Evolutionary conservation across 2,113 vertebrate species (phyloP), one percentile per base, ranked within the genome.

Genomic region (Apus apus): DNA sequence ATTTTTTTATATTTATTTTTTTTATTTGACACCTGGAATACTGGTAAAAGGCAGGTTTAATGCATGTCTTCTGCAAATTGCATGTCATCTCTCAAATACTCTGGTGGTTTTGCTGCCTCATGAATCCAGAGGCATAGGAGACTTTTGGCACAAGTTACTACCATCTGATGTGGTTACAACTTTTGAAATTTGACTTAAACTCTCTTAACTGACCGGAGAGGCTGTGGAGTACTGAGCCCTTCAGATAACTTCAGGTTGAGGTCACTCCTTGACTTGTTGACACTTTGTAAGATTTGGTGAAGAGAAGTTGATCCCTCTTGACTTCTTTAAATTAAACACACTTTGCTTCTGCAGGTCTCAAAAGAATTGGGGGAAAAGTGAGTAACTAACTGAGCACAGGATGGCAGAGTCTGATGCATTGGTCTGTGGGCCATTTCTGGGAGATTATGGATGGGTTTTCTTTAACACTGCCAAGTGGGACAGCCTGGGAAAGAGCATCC

Each of bases 221-320:
- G 43, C 79, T 92, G 56, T 84, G 56, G 72, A 81, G 43, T 48
- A 16, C 5, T 16, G 25, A 72, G 20, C 48, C 57, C 61, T 91
- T 80, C 58, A 80, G 46, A 46, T 66, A 90, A 73, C n/a, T 53
- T 58, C 5, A 30, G 25, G 5, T 0, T 56, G 53, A 62, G 83
- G 43, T 84, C 48, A 23, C 43, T 83, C 46, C 85, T 94, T 51
- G 34, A 13, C 60, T 71, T 88, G 34, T 71, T 88, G 79, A 71
- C 46, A n/a, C 40, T 86, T 79, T 27, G 51, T 95, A 81, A 81
- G 60, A 53, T 48, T 36, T 2, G 21, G 8, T 48, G 38, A 75
- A 53, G 88, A 88, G 71, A 73, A 80, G 30, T 75, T 84, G 65
- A 65, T 81, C 38, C 76, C 48, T 92, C 83, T 92, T 88, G 85